These are phyloP conservation scores for Macheiramphus alcinus DNA, from an alignment of 2,113 vertebrate genomes.

Conservation along the genomic window DNA sequence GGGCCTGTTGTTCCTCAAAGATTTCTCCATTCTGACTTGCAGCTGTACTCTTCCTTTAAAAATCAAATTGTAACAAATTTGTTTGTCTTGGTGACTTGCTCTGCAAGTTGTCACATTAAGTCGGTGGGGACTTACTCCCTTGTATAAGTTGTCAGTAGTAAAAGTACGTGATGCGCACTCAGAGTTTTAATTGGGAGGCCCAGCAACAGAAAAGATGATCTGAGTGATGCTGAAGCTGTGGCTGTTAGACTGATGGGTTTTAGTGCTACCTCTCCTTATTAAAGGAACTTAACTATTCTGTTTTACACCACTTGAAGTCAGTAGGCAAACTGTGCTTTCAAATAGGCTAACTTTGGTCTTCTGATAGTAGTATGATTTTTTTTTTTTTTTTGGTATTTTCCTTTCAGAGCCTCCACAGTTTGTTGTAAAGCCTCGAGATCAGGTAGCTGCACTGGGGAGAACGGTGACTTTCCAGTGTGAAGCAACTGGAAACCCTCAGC, in stretches of 20 bases:
- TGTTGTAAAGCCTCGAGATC: constrained; percentile 92
- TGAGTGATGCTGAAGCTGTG: not conserved
- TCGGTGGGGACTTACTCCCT: not conserved
- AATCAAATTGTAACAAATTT: not conserved
- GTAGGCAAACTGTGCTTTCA: not conserved
- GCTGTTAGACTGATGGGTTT: not conserved
- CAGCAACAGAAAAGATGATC: not conserved
- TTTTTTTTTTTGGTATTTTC: not conserved
- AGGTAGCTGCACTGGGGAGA: constrained; percentile 92
- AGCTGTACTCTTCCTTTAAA: not conserved
- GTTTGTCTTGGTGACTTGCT: not conserved
- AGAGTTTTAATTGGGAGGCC: not conserved
- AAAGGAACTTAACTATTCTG: not conserved
- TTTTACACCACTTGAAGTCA: not conserved
- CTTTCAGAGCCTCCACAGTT: constrained; percentile 92
- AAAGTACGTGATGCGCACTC: not conserved
- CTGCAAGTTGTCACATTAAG: not conserved
- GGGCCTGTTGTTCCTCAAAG: not conserved
- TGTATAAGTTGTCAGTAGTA: not conserved
- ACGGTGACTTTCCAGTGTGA: constrained; percentile 98
- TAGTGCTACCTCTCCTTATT: not conserved
- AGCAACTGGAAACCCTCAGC: constrained; percentile 96
- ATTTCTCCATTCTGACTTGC: not conserved
- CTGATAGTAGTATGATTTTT: not conserved
- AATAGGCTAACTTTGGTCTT: not conserved